Evolutionary conservation across 53 echinoderm and acorn worm species (phyloP), one percentile per base, ranked within the genome.

Genomic region (Luidia sarsii): DNA sequence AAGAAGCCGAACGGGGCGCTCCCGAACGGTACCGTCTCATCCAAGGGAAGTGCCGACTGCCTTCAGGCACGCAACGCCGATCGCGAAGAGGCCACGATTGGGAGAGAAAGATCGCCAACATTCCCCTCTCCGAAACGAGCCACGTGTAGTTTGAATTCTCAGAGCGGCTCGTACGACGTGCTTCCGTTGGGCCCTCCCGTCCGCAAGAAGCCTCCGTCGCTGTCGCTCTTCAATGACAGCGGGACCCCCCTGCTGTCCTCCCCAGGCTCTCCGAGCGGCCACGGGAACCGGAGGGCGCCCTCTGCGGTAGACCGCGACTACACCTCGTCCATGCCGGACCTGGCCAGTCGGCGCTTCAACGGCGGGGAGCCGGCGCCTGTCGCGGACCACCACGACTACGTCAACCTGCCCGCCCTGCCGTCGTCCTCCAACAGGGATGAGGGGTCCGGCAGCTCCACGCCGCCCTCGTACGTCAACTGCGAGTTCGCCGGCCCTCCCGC

Each of bases 311-410:
- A 61, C 45, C 39, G 77, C 60, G 77, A 77, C 41, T 61, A 61
- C 48, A 61, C 77, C 25, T 64, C 63, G 16, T 84, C 64, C 27
- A 84, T 73, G 72, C 72, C 72, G 20, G 73, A 64, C 54, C 62
- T 63, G 34, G 73, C 84, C 29, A 37, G 52, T 39, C 64, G 52
- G 13, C 14, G 39, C 33, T 72, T 63, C 64, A n/a, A n/a, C n/a
- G n/a, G n/a, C n/a, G 73, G 45, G 39, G 65, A 64, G 21, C 38
- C 72, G 9, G 8, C 36, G 8, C 7, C 30, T 21, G 33, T 13
- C 6, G 7, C 41, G 8, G 20, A 33, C 10, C 45, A 51, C 21
- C 83, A 70, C 15, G 84, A 84, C 41, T 84, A 84, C 52, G 73
- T 84, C 64, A 84, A 84, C 60, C 32, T 77, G 7, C 77, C 45